A percentile compares a stretch with the other conserved stretches of the same genome.
These are phyloP conservation scores for Crenuchus spilurus DNA, from an alignment of 2,797 vertebrate species.

Conservation along the genomic window DNA sequence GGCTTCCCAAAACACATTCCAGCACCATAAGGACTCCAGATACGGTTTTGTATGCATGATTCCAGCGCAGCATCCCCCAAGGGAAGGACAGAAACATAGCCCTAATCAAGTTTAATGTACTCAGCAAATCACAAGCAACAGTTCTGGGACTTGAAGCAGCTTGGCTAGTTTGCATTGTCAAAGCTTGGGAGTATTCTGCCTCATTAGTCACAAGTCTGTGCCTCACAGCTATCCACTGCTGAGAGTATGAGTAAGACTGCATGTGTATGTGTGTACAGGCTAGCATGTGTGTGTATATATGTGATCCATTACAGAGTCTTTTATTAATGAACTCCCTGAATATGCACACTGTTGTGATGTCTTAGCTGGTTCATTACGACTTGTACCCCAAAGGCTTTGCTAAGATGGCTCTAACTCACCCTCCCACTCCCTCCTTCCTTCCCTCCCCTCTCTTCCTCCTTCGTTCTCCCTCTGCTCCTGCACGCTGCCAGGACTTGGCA, in stretches of 20 bases:
- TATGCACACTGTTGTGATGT: conserved; percentile 9
- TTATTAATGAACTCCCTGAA: conserved; percentile 55
- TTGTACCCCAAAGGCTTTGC: conserved; percentile 32
- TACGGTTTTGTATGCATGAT: conserved; percentile 19
- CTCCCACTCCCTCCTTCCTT: conserved; percentile 19
- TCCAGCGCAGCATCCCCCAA: conserved; percentile 26
- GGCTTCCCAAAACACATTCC: conserved; percentile 22
- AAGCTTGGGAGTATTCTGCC: conserved; percentile 40
- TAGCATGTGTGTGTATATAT: conserved; percentile 7
- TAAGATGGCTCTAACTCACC: conserved; percentile 16
- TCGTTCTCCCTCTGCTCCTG: neutral
- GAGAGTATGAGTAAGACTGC: neutral
- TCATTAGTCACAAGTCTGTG: conserved; percentile 48
- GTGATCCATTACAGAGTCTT: conserved; percentile 31
- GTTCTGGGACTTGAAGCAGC: conserved; percentile 47
- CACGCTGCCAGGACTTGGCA: conserved; percentile 4
- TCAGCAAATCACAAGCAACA: conserved; percentile 38
- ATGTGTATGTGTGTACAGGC: neutral
- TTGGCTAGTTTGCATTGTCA: conserved; percentile 36
- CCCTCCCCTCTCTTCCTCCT: neutral
- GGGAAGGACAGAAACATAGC: conserved; percentile 43
- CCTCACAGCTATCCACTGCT: conserved; percentile 29
- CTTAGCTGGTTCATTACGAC: conserved; percentile 43
- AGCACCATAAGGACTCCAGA: conserved; percentile 15
- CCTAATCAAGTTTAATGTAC: conserved; percentile 53